phyloP scores from a whole-genome alignment of 2,113 vertebrate species.

The Thomomys bottae region DNA sequence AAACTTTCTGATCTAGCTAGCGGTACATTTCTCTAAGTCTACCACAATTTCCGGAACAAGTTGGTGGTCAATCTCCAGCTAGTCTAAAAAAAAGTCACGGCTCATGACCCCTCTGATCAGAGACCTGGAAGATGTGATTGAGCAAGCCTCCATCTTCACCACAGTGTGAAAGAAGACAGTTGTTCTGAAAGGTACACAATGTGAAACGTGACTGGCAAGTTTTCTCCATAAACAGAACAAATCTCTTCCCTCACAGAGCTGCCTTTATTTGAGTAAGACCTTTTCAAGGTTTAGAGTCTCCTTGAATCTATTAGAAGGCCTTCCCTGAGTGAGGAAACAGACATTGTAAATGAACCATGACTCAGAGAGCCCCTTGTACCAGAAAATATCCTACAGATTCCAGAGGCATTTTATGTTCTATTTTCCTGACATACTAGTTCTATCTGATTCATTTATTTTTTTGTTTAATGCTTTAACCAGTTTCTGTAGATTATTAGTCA shows the following conservation, averaged over 20 bases:
- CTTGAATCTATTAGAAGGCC: slow-evolving; percentile 87
- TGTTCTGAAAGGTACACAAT: slow-evolving; percentile 83
- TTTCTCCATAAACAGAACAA: slow-evolving; percentile 87
- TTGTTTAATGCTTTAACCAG: slow-evolving; percentile 85
- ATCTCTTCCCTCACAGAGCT: slow-evolving; percentile 84
- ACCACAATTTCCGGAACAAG: slow-evolving; percentile 69
- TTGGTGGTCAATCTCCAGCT: slow-evolving; percentile 73
- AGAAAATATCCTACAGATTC: slow-evolving; percentile 86
- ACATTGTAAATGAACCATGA: slow-evolving; percentile 88
- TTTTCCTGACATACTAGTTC: slow-evolving; percentile 84
- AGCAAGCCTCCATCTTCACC: slow-evolving; percentile 53
- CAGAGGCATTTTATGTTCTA: slow-evolving; percentile 83
- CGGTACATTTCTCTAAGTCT: slow-evolving; percentile 64
- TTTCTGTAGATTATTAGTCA: slow-evolving; percentile 83
- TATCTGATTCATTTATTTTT: slow-evolving; percentile 86
- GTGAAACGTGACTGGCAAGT: slow-evolving; percentile 81
- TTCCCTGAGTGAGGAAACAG: slow-evolving; percentile 87
- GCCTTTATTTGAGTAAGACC: slow-evolving; percentile 86
- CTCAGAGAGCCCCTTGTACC: slow-evolving; percentile 86
- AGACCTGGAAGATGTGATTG: slow-evolving; percentile 55
- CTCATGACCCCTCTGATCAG: slow-evolving; percentile 70
- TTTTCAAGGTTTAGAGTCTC: slow-evolving; percentile 84
- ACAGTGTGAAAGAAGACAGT: slow-evolving; percentile 74
- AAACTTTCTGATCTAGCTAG: slow-evolving; percentile 80
- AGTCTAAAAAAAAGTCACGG: slow-evolving; percentile 72